A percentile compares a stretch with the other conserved stretches of the same genome.
These are phyloP conservation scores for Leptothorax acervorum DNA, from an alignment of 2,888 invertebrate genomes.

Conservation along the genomic window DNA sequence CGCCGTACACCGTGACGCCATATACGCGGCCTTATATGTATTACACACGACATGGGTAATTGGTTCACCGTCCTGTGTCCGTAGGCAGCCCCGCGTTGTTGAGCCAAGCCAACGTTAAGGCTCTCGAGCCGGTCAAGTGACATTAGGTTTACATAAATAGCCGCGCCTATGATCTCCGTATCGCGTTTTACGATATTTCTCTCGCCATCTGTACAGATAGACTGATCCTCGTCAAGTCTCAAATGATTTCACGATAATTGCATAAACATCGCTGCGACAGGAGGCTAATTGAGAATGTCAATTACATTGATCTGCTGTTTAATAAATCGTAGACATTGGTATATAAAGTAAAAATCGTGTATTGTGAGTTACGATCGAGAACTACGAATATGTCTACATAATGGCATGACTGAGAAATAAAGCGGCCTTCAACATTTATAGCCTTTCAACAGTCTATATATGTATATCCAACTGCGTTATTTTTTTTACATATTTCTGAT, in stretches of 20 bases:
- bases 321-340: not conserved
- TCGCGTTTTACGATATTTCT: conserved; percentile 19
- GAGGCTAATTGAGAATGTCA: no score
- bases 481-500: not conserved
- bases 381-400: not conserved
- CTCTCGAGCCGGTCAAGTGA: conserved; percentile 35
- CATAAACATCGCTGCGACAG: not conserved
- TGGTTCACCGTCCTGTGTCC: conserved; percentile 55
- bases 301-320: conserved; percentile 1
- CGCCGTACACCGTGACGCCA: conserved; percentile 14
- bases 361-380: not conserved
- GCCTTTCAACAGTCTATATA: not conserved
- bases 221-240: not conserved
- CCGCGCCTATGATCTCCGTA: conserved; percentile 28
- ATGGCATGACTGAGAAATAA: not conserved
- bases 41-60: conserved; percentile 63
- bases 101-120: conserved; percentile 59
- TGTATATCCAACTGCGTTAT: not conserved
- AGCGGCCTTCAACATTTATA: not conserved
- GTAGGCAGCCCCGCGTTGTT: conserved; percentile 58
- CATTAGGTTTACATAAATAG: conserved; percentile 46
- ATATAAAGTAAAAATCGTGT: not conserved
- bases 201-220: not conserved
- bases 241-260: conserved; percentile 6
- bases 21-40: conserved; percentile 60